phyloP scores from a whole-genome alignment of 2,797 vertebrate species.

The Manis javanica region DNA sequence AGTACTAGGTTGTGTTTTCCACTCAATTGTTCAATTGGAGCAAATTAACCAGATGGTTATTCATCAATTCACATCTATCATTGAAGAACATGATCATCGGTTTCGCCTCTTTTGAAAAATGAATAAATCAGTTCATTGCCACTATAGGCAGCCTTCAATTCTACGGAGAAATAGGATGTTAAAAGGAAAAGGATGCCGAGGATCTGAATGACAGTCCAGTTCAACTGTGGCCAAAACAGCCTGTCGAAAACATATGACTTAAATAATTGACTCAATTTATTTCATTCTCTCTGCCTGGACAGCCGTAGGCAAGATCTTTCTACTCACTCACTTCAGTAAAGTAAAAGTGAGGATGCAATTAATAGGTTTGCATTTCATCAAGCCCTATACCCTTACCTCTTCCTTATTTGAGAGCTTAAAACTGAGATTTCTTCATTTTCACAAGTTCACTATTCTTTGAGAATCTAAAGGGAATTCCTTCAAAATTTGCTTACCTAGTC shows the following conservation, averaged over 20 bases:
- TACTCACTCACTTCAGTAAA: constrained; percentile 25
- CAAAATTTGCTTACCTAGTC: constrained; percentile 71
- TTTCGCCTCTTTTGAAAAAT: constrained; percentile 41
- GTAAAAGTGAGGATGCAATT: not conserved
- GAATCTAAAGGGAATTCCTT: constrained; percentile 63
- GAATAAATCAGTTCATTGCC: not conserved
- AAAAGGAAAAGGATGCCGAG: not conserved
- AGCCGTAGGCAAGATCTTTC: not conserved
- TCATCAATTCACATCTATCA: not conserved
- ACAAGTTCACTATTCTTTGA: constrained; percentile 37
- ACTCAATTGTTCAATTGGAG: not conserved
- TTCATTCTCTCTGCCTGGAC: constrained; percentile 7
- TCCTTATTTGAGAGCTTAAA: constrained; percentile 57
- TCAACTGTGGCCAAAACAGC: not conserved
- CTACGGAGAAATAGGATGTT: not conserved
- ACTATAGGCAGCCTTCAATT: not conserved
- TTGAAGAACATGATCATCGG: not conserved
- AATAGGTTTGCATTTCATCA: constrained; percentile 1
- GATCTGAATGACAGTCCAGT: not conserved
- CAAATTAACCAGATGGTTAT: not conserved
- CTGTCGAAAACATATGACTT: not conserved
- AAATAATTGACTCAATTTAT: constrained; percentile 1
- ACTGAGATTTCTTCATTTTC: constrained; percentile 58
- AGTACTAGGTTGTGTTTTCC: not conserved
- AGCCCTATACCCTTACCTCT: not conserved